Evolutionary conservation across 1,140 invertebrate genomes (phyloP).

Genomic region (Wiebesia pumilae): DNA sequence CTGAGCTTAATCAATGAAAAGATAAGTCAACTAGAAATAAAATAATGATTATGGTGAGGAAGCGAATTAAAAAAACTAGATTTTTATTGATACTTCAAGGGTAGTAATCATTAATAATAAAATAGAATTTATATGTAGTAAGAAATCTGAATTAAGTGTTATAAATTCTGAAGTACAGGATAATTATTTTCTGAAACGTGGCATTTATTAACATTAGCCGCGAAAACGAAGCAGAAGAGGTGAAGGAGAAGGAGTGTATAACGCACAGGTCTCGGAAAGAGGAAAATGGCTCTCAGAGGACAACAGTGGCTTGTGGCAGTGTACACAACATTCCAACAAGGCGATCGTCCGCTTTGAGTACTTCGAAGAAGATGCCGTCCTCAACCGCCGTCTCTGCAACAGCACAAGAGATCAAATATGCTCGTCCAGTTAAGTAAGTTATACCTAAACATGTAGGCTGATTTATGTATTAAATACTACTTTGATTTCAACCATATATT

Average conservation of each 20-base stretch:
- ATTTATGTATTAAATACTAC: constrained; percentile 38
- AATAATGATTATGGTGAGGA: no score
- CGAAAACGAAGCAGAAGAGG: neutral
- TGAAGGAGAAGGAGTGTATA: neutral
- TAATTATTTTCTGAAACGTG: neutral
- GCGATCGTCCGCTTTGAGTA: constrained; percentile 60
- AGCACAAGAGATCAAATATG: constrained; percentile 68
- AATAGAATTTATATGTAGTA: neutral
- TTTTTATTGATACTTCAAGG: neutral
- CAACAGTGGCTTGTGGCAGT: constrained; percentile 56
- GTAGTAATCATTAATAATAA: neutral
- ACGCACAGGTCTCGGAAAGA: constrained; percentile 53
- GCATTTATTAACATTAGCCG: neutral
- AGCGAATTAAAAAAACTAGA: no score
- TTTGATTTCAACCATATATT: constrained; percentile 28
- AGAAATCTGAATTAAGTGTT: neutral
- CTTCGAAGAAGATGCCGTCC: constrained; percentile 49
- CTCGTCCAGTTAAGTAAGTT: constrained; percentile 72
- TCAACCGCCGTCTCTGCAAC: neutral
- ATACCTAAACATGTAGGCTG: constrained; percentile 53
- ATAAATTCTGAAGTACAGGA: neutral
- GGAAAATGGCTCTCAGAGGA: constrained; percentile 64
- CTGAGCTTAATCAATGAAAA: no score
- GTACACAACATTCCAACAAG: constrained; percentile 59
- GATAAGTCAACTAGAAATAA: no score